Evolutionary conservation across 2,113 vertebrate genomes (phyloP).

Genomic region (Craseonycteris thonglongyai): DNA sequence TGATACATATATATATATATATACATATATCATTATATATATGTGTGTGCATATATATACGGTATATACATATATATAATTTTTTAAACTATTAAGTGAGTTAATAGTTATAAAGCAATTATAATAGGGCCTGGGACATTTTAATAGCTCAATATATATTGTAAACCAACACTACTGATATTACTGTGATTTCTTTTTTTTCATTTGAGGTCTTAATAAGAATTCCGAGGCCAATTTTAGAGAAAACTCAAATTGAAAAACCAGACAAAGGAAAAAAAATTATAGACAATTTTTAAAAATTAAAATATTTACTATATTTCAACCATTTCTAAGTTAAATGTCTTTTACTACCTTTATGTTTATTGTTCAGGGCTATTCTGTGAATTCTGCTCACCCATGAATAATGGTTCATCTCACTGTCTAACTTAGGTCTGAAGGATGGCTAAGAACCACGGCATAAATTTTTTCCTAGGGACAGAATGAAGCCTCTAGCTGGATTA

Average conservation of each 20-base stretch:
- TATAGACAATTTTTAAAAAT: not conserved
- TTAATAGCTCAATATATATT: not conserved
- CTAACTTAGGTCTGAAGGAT: not conserved
- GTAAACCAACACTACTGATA: not conserved
- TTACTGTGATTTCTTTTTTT: not conserved
- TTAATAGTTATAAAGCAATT: not conserved
- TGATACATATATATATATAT: not conserved
- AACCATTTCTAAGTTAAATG: not conserved
- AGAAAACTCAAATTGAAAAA: not conserved
- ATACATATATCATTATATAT: not conserved
- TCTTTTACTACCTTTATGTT: not conserved
- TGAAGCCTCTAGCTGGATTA: not conserved
- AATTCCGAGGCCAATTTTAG: not conserved
- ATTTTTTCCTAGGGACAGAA: not conserved
- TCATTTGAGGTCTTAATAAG: not conserved
- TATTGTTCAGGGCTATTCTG: not conserved
- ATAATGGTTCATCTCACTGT: not conserved
- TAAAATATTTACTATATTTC: not conserved
- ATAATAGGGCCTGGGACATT: not conserved
- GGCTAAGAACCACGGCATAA: not conserved
- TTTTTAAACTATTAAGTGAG: not conserved
- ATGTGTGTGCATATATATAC: too few relatives aligned
- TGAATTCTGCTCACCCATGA: not conserved
- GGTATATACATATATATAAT: not conserved
- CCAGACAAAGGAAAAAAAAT: not conserved